Conservation (phyloP, 2,113 vertebrate species). For the Microtus montanus region DNA sequence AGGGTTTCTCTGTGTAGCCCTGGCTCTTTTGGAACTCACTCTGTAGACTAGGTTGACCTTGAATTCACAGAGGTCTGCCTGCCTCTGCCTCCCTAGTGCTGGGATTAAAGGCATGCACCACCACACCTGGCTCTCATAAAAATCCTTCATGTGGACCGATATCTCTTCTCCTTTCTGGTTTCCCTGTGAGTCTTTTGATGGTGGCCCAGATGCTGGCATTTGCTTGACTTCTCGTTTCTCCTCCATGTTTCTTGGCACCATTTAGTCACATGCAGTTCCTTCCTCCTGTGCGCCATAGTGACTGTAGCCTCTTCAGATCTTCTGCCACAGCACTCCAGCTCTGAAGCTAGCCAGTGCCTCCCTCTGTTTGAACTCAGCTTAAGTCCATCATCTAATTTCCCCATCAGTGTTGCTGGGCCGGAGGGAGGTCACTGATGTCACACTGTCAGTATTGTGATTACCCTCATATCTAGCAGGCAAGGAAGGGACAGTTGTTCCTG, state of each 20-base stretch:
- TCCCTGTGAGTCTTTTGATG: neutral
- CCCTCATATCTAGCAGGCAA: constrained; percentile 15
- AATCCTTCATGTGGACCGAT: neutral
- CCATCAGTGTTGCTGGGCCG: constrained; percentile 51
- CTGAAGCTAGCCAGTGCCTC: neutral
- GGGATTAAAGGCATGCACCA: neutral
- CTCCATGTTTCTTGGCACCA: neutral
- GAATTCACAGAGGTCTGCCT: neutral
- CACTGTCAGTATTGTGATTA: constrained; percentile 53
- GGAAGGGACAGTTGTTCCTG: constrained; percentile 41
- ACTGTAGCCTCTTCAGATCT: constrained; percentile 29
- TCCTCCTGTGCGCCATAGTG: neutral
- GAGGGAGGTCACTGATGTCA: constrained; percentile 61
- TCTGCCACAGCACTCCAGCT: neutral
- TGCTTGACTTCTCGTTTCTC: constrained; percentile 27
- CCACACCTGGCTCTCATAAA: neutral
- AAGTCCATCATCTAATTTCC: constrained; percentile 42
- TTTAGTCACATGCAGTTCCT: neutral
- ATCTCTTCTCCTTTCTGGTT: neutral
- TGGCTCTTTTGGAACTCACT: neutral
- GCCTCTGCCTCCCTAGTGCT: neutral
- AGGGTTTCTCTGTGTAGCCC: neutral
- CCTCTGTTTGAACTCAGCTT: constrained; percentile 14
- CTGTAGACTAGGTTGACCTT: neutral
- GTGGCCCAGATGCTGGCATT: neutral